Conservation (phyloP, 2,888 invertebrate species). For the Pimpla rufipes region DNA sequence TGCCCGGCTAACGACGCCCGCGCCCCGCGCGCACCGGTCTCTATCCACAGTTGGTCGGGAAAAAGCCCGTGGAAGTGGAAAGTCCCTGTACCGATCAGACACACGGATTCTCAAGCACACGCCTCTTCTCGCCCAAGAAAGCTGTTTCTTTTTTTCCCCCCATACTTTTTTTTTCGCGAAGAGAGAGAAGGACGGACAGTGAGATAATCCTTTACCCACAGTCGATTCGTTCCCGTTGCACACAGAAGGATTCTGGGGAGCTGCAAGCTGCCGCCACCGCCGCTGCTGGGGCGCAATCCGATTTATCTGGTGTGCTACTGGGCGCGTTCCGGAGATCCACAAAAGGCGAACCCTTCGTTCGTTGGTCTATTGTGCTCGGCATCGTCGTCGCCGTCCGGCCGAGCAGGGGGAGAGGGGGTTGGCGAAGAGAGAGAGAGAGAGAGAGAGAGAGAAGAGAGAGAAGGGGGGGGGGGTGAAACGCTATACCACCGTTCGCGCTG, state of each 20-base stretch:
- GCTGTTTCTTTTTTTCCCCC: slow-evolving; percentile 17
- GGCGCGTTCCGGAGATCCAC: slow-evolving; percentile 63
- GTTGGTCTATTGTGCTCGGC: slow-evolving; percentile 50
- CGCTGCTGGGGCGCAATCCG: slow-evolving; percentile 63
- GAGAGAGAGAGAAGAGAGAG: not conserved
- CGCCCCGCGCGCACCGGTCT: not conserved
- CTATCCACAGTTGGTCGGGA: slow-evolving; percentile 29
- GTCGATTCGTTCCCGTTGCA: slow-evolving; percentile 65
- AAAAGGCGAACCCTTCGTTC: slow-evolving; percentile 67
- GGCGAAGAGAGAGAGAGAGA: no score
- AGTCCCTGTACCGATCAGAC: slow-evolving; percentile 62
- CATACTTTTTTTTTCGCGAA: slow-evolving; percentile 30
- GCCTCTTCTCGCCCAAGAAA: slow-evolving; percentile 47
- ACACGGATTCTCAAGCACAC: slow-evolving; percentile 40
- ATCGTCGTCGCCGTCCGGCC: slow-evolving; percentile 54
- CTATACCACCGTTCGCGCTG: slow-evolving; percentile 50
- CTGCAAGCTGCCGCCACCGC: slow-evolving; percentile 35
- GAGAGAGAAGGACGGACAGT: slow-evolving; percentile 46
- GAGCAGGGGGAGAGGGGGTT: not conserved
- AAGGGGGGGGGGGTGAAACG: slow-evolving; percentile 40
- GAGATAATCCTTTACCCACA: slow-evolving; percentile 64
- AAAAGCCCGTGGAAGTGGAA: slow-evolving; percentile 55
- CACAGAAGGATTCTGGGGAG: slow-evolving; percentile 50
- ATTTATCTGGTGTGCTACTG: slow-evolving; percentile 64
- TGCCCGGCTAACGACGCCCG: slow-evolving; percentile 15